Base-by-base conservation (phyloP, 2,888 invertebrate genomes). In the Ectobius pallidus region DNA sequence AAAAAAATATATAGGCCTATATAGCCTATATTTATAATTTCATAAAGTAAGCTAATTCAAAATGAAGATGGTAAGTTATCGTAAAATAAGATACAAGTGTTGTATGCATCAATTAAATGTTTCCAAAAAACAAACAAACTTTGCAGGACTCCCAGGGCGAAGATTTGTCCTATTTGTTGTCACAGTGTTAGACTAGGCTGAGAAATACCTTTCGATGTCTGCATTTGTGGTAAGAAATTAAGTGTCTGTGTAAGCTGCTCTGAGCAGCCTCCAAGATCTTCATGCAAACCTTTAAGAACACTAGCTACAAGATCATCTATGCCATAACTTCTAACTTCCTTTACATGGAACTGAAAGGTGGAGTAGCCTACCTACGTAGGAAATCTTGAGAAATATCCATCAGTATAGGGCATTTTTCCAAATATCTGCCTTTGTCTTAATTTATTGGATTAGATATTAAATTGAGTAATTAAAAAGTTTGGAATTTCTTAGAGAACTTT, bases 231-330 rank as follows among this genome's bases (percentile, higher is more conserved):
- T 39, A 39, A 14, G 39, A 39, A 39, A 14, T 14, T 14, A 39
- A 39, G 14, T 6, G 14, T n/a, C n/a, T n/a, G n/a, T n/a, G n/a
- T n/a, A n/a, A n/a, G n/a, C n/a, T n/a, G n/a, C n/a, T n/a, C 6
- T 39, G 7, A 9, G 39, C 39, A 39, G 39, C 6, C 39, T 39
- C 14, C 39, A 39, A 39, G 52, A 52, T 52, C 52, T 20, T 7
- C 52, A 18, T 52, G 52, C 52, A 52, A 20, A 52, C n/a, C 52
- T 20, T 52, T 52, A 18, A 52, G n/a, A 52, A 52, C 52, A 52
- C n/a, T 52, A 20, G 20, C 52, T 52, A 20, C 6, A 52, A 52
- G 52, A 52, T 52, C 39, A 39, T 39, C 39, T 9, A 9, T 39
- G 39, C 39, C 39, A 39, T 39, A 14, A 39, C 6, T 14, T 39